These are phyloP conservation scores for Teleopsis dalmanni DNA, from an alignment of 1,140 invertebrate genomes.

Conservation along the genomic window DNA sequence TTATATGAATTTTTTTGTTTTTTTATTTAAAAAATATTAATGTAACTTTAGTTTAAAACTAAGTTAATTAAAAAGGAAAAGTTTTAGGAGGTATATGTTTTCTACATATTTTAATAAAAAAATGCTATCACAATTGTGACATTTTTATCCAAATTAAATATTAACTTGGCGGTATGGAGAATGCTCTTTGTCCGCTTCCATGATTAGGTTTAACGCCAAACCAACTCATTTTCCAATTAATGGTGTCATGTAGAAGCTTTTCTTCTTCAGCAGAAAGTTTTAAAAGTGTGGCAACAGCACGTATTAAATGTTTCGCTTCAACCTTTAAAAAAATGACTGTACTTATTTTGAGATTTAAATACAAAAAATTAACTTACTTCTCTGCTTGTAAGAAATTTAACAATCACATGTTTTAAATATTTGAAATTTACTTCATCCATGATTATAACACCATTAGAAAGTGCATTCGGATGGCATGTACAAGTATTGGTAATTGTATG, in stretches of 20 bases:
- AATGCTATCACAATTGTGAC: neutral
- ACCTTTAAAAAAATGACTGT: slow-evolving; percentile 32
- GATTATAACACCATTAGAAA: too few relatives aligned
- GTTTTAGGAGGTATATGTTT: too few relatives aligned
- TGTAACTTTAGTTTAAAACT: too few relatives aligned
- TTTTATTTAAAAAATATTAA: too few relatives aligned
- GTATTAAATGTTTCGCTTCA: slow-evolving; percentile 80
- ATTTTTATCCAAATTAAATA: slow-evolving; percentile 17
- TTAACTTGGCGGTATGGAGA: slow-evolving; percentile 52
- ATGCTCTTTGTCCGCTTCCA: slow-evolving; percentile 52
- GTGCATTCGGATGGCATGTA: slow-evolving; percentile 19
- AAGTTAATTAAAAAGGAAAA: too few relatives aligned
- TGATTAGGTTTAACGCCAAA: slow-evolving; percentile 62
- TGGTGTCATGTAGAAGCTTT: slow-evolving; percentile 72
- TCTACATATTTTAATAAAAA: neutral
- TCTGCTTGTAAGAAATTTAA: slow-evolving; percentile 83
- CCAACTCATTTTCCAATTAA: slow-evolving; percentile 85
- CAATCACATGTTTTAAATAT: slow-evolving; percentile 86
- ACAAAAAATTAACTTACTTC: slow-evolving; percentile 53
- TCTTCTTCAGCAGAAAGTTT: slow-evolving; percentile 82
- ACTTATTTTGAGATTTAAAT: neutral
- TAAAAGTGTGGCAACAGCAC: slow-evolving; percentile 76
- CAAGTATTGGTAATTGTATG: slow-evolving; percentile 10
- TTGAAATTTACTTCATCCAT: slow-evolving; percentile 51
- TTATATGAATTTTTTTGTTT: too few relatives aligned